Evolutionary conservation across 2,888 invertebrate species (phyloP).

Genomic region (Caenorhabditis zanzibari): DNA sequence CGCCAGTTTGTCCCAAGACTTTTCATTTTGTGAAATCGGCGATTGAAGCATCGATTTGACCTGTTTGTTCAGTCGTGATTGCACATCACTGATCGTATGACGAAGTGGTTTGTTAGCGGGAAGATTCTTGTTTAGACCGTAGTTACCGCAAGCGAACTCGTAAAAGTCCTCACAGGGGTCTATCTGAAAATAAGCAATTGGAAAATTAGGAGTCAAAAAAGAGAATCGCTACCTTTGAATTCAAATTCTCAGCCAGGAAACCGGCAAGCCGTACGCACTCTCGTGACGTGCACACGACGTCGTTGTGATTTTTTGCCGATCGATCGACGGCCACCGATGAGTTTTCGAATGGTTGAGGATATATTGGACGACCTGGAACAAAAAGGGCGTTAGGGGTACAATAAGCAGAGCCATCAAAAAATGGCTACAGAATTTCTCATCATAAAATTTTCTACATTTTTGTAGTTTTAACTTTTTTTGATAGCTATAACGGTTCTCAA

Average conservation of each 20-base stretch:
- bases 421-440: too few species aligned
- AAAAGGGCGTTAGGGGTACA: too few species aligned
- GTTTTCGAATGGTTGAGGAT: slow-evolving; percentile 69
- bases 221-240: slow-evolving; percentile 71
- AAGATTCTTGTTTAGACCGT: slow-evolving; percentile 78
- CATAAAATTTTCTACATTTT: too few species aligned
- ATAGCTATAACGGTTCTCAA: too few species aligned
- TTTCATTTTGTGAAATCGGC: slow-evolving; percentile 65
- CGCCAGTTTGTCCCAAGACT: slow-evolving; percentile 78
- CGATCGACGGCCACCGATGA: slow-evolving; percentile 72
- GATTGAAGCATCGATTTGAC: slow-evolving; percentile 76
- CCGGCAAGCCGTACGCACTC: slow-evolving; percentile 80
- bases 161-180: slow-evolving; percentile 82
- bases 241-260: slow-evolving; percentile 80
- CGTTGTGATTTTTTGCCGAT: slow-evolving; percentile 71
- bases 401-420: too few species aligned
- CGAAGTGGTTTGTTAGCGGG: slow-evolving; percentile 79
- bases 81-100: slow-evolving; percentile 81
- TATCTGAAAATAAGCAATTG: slow-evolving; percentile 69
- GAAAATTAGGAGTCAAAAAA: too few species aligned
- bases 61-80: slow-evolving; percentile 79
- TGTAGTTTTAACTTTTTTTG: too few species aligned
- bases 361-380: slow-evolving; percentile 68
- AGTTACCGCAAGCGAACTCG: slow-evolving; percentile 82
- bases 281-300: slow-evolving; percentile 79